Evolutionary conservation across 2,888 invertebrate species (phyloP).

Genomic region (Volucella bombylans): DNA sequence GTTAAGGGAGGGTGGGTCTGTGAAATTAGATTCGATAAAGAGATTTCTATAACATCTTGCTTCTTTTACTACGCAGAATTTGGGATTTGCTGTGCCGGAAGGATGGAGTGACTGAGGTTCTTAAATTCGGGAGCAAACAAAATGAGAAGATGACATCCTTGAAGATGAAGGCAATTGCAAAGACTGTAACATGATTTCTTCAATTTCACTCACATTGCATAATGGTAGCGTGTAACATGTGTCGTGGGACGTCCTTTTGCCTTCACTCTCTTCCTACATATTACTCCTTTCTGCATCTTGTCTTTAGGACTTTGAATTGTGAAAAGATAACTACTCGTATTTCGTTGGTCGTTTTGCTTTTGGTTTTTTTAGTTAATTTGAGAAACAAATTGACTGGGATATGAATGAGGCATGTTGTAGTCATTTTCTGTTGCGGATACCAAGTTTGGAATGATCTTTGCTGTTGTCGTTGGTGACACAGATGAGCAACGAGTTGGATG

Average conservation of each 20-base stretch:
- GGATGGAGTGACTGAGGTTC: background rate
- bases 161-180: conserved; percentile 35
- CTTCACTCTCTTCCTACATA: background rate
- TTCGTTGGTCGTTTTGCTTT: background rate
- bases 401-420: conserved; percentile 15
- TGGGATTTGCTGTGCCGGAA: no score
- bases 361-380: background rate
- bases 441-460: no score
- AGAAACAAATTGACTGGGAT: conserved; percentile 10
- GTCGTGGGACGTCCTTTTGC: background rate
- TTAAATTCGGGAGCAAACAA: background rate
- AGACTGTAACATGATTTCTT: conserved; percentile 28
- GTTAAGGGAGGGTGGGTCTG: conserved; percentile 17
- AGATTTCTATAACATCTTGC: conserved; percentile 45
- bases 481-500: no score
- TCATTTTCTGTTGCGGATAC: background rate
- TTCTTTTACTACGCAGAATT: background rate
- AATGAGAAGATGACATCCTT: conserved; percentile 45
- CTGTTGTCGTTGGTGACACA: no score
- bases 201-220: conserved; percentile 22
- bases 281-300: background rate
- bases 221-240: conserved; percentile 27
- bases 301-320: background rate
- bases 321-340: background rate
- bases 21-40: conserved; percentile 66